Conservation (phyloP, 2,888 invertebrate species). For the Phrixothrix hirtus region DNA sequence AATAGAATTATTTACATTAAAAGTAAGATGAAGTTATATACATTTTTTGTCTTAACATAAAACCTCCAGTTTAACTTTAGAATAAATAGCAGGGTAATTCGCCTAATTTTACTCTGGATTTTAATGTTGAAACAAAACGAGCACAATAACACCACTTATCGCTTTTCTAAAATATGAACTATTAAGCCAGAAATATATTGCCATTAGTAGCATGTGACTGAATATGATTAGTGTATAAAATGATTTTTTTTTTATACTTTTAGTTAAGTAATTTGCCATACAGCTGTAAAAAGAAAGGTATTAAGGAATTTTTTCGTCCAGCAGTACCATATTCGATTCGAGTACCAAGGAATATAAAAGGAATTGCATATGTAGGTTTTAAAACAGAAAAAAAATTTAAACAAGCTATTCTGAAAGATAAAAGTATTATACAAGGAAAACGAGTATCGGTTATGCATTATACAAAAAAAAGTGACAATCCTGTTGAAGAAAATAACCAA, state of each 20-base stretch:
- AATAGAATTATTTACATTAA: conserved; percentile 63
- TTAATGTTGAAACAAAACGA: too few species aligned
- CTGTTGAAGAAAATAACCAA: conserved; percentile 43
- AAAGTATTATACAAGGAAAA: conserved; percentile 78
- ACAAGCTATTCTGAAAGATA: conserved; percentile 80
- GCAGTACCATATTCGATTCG: conserved; percentile 78
- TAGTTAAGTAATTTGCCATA: conserved; percentile 75
- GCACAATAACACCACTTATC: too few species aligned
- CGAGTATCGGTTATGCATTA: conserved; percentile 63
- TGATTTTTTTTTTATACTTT: conserved; percentile 31
- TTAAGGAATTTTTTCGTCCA: conserved; percentile 84
- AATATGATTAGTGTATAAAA: too few species aligned
- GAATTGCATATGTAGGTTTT: conserved; percentile 91
- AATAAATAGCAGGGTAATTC: too few species aligned
- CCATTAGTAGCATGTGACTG: too few species aligned
- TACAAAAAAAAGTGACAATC: conserved; percentile 54
- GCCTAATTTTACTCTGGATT: too few species aligned
- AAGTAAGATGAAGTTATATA: conserved; percentile 50
- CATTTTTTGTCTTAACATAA: neutral
- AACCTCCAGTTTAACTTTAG: too few species aligned
- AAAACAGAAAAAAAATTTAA: conserved; percentile 78
- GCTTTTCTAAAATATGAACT: too few species aligned
- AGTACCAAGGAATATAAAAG: conserved; percentile 74
- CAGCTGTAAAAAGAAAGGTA: conserved; percentile 78
- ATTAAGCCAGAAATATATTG: too few species aligned